These are phyloP conservation scores for Trichoplax adhaerens DNA, from an alignment of 37 sponge, comb jelly and placozoan species.

Conservation along the genomic window DNA sequence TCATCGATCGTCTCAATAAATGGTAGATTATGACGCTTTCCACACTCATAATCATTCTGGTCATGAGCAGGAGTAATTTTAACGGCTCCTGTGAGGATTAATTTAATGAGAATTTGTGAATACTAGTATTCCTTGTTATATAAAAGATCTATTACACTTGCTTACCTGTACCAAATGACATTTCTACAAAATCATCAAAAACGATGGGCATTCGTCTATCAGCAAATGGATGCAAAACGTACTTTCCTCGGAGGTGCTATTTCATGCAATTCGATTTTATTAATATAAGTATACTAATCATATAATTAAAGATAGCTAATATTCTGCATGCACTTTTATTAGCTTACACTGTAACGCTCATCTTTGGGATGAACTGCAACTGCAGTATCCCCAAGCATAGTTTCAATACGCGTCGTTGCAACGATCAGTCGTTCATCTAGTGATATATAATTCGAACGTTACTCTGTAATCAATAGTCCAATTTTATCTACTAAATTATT, in stretches of 20 bases:
- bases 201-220: constrained; percentile 65
- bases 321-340: neutral
- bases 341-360: constrained; percentile 29
- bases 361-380: constrained; percentile 94
- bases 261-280: neutral
- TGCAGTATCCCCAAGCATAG: constrained; percentile 97
- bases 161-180: constrained; percentile 72
- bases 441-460: neutral
- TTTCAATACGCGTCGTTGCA: constrained; percentile 96
- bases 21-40: constrained; percentile 65
- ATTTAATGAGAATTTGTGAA: neutral
- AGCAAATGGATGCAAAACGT: constrained; percentile 63
- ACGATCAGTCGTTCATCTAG: constrained; percentile 75
- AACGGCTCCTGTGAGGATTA: constrained; percentile 43
- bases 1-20: constrained; percentile 87
- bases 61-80: constrained; percentile 99
- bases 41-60: constrained; percentile 91
- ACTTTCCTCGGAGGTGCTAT: constrained; percentile 58
- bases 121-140: neutral
- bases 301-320: neutral
- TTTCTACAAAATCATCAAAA: constrained; percentile 84
- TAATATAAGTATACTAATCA: neutral
- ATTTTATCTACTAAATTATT: neutral
- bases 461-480: neutral
- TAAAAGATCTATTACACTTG: neutral